These are phyloP conservation scores for Cosmia trapezina DNA, from an alignment of 2,888 invertebrate species.

Conservation along the genomic window DNA sequence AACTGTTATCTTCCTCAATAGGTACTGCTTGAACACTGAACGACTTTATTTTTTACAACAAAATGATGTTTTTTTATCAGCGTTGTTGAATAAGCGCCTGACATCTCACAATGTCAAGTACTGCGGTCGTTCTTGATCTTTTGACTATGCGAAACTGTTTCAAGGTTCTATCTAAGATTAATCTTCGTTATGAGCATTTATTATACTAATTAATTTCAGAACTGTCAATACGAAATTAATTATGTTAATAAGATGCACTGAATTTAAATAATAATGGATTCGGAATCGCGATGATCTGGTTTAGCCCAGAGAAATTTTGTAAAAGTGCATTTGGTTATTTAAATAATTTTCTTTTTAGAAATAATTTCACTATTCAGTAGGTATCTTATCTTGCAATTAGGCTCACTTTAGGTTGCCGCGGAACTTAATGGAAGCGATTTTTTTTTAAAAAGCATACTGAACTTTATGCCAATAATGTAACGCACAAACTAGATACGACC, in stretches of 20 bases:
- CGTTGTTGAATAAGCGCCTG: constrained; percentile 13
- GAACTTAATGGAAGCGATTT: too few relatives aligned
- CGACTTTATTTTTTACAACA: not conserved
- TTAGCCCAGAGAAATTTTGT: not conserved
- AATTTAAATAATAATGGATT: constrained; percentile 1
- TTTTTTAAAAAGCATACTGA: too few relatives aligned
- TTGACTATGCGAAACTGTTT: constrained; percentile 70
- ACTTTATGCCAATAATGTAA: too few relatives aligned
- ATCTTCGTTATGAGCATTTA: constrained; percentile 22
- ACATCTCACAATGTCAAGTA: constrained; percentile 59
- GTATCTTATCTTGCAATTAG: not conserved
- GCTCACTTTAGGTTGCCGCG: too few relatives aligned
- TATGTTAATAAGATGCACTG: constrained; percentile 28
- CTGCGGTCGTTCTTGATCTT: constrained; percentile 69
- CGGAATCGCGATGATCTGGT: not conserved
- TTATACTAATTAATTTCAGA: constrained; percentile 32
- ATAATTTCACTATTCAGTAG: not conserved
- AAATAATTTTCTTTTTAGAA: constrained; percentile 8
- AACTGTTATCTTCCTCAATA: constrained; percentile 3
- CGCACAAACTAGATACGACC: too few relatives aligned
- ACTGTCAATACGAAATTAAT: constrained; percentile 25
- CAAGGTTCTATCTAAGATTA: constrained; percentile 65
- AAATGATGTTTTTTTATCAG: constrained; percentile 40
- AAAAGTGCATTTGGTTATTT: not conserved
- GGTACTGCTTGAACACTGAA: constrained; percentile 4